Evolutionary conservation across 2,113 vertebrate species (phyloP).

Genomic region (Channa argus): DNA sequence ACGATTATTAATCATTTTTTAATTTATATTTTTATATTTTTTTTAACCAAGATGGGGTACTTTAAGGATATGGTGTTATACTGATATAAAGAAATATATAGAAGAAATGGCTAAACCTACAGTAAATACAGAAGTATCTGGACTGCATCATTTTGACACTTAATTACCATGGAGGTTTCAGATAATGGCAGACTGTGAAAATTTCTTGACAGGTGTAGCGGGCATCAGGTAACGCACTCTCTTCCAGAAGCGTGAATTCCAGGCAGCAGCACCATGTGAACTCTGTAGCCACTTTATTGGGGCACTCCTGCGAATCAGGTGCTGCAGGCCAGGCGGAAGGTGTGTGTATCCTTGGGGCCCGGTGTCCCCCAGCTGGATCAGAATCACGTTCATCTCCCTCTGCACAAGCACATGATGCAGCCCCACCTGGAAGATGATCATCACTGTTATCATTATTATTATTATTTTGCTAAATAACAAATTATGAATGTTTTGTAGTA

Average conservation of each 20-base stretch:
- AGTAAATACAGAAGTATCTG: too few species aligned
- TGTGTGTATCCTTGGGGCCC: constrained; percentile 69
- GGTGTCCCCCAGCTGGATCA: constrained; percentile 86
- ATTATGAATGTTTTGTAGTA: too few species aligned
- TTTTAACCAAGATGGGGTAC: too few species aligned
- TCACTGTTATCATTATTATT: too few species aligned
- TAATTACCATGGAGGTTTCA: not conserved
- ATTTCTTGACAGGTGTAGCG: constrained; percentile 15
- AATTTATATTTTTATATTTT: too few species aligned
- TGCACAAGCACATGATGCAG: constrained; percentile 84
- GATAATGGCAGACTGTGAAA: not conserved
- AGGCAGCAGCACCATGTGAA: not conserved
- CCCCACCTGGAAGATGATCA: constrained; percentile 51
- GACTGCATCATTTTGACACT: too few species aligned
- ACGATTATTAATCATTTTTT: too few species aligned
- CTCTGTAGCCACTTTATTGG: constrained; percentile 82
- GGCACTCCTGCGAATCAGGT: constrained; percentile 84
- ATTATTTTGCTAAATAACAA: too few species aligned
- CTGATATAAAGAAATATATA: too few species aligned
- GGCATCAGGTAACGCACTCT: constrained; percentile 90
- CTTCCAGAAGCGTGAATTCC: constrained; percentile 88
- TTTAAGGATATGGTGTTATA: too few species aligned
- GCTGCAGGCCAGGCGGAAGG: constrained; percentile 84
- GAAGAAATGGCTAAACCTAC: too few species aligned
- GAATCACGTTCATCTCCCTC: constrained; percentile 85